Evolutionary conservation across 2,888 invertebrate genomes (phyloP).

Genomic region (Thymelicus lineola): DNA sequence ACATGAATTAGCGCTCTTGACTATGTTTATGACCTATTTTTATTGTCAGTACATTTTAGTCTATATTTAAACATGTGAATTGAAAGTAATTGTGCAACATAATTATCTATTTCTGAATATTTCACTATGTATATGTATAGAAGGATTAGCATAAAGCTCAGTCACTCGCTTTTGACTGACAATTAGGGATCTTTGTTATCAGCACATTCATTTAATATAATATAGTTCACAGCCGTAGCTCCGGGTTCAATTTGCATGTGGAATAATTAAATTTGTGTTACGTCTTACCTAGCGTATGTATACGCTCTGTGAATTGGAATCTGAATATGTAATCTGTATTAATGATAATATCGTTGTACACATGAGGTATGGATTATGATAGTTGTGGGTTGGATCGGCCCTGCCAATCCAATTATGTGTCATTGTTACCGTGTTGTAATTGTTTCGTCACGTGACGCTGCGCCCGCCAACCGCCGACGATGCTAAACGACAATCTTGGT

Average conservation of each 20-base stretch:
- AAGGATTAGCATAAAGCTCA: no score
- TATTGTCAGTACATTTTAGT: no score
- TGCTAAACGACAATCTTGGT: no score
- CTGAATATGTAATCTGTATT: constrained; percentile 8
- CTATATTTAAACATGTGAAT: no score
- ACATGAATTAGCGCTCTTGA: no score
- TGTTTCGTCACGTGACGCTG: constrained; percentile 27
- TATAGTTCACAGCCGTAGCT: background rate
- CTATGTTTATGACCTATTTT: no score
- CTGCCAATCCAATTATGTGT: constrained; percentile 54
- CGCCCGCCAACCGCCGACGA: no score
- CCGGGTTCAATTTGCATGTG: constrained; percentile 2
- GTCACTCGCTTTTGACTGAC: background rate
- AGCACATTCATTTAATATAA: background rate
- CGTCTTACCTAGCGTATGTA: background rate
- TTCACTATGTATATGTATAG: no score
- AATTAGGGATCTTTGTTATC: background rate
- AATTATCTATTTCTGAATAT: no score
- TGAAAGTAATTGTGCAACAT: no score
- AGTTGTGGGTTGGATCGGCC: background rate
- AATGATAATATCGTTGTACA: constrained; percentile 4
- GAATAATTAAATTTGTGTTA: constrained; percentile 8
- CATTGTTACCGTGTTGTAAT: constrained; percentile 57
- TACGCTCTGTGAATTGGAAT: background rate
- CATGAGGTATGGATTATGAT: background rate